Base-by-base conservation (phyloP, 2,113 vertebrate species). In the Dendrocopos noguchii region DNA sequence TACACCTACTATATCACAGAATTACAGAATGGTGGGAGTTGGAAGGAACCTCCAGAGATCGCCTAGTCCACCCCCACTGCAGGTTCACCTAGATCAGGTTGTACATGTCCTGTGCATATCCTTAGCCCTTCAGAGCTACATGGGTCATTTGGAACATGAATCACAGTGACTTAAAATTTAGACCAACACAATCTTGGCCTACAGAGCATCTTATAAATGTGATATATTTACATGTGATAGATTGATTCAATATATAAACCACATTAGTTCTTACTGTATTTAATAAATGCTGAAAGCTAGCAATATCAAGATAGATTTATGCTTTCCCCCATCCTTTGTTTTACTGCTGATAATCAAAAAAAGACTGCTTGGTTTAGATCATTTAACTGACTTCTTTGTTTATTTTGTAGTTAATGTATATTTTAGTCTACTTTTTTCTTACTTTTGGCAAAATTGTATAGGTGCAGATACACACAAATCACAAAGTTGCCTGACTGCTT, bases 241-340 rank as follows among this genome's bases (percentile, higher is more conserved):
- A 83, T 77, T 77, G 82, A 91, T 95, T 52, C 19, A 80, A 47
- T 74, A 87, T 55, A 83, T 92, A 92, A 94, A 87, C 78, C 3
- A 16, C 61, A 70, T 68, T 79, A 91, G 52, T 33, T 94, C 75
- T 84, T 71, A 88, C 25, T 80, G 36, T 68, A 77, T 88, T 91
- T 84, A 90, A 94, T 66, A 86, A 90, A 88, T 55, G 65, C 80
- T 78, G 85, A 95, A 83, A 91, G 85, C 60, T 70, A 78, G 53
- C 61, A 88, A 34, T 78, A 95, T 75, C 42, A 82, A 67, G 87
- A 86, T 24, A 73, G 92, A 95, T 92, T 95, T 87, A 91, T 22
- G 53, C 74, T 90, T 84, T 90, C 33, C 56, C 57, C 13, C 60
- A 82, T 74, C 36, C 57, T 79, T 91, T 94, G 81, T 90, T 93